A percentile compares a stretch with the other conserved stretches of the same genome.
Evolutionary conservation across 1,140 invertebrate genomes (phyloP).

Genomic region (Batillaria attramentaria): DNA sequence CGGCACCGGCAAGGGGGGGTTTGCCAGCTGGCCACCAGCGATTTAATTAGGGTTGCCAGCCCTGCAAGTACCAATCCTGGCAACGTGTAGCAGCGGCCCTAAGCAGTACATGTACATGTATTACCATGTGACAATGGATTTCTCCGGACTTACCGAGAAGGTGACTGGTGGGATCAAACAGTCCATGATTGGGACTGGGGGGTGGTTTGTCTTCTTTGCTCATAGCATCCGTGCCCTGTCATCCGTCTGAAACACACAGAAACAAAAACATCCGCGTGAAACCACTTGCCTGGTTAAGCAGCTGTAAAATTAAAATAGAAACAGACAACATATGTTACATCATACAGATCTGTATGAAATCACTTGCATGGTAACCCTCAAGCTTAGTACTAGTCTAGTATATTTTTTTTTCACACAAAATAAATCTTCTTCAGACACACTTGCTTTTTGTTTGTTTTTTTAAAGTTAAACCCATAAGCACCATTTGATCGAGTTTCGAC

Average conservation of each 20-base stretch:
- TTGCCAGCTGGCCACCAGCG: too few species aligned
- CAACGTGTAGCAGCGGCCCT: too few species aligned
- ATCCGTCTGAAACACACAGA: slow-evolving; percentile 24
- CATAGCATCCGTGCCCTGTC: slow-evolving; percentile 37
- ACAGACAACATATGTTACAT: too few species aligned
- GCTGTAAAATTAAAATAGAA: too few species aligned
- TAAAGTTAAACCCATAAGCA: not conserved
- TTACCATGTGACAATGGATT: too few species aligned
- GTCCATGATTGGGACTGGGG: slow-evolving; percentile 47
- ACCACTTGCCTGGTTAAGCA: too few species aligned
- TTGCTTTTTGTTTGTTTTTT: not conserved
- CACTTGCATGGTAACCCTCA: not conserved
- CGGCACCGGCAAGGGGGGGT: too few species aligned
- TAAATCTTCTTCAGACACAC: not conserved
- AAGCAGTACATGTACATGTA: too few species aligned
- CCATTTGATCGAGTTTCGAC: too few species aligned
- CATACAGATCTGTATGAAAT: not conserved
- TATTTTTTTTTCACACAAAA: not conserved
- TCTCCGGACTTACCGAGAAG: slow-evolving; percentile 30
- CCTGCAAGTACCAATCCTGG: too few species aligned
- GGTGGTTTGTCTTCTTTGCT: slow-evolving; percentile 48
- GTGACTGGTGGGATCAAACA: slow-evolving; percentile 40
- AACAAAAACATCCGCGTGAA: not conserved
- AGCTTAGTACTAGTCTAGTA: not conserved
- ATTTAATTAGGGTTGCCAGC: too few species aligned